Evolutionary conservation across 2,113 vertebrate genomes (phyloP).

Genomic region (Dicrurus megarhynchus): DNA sequence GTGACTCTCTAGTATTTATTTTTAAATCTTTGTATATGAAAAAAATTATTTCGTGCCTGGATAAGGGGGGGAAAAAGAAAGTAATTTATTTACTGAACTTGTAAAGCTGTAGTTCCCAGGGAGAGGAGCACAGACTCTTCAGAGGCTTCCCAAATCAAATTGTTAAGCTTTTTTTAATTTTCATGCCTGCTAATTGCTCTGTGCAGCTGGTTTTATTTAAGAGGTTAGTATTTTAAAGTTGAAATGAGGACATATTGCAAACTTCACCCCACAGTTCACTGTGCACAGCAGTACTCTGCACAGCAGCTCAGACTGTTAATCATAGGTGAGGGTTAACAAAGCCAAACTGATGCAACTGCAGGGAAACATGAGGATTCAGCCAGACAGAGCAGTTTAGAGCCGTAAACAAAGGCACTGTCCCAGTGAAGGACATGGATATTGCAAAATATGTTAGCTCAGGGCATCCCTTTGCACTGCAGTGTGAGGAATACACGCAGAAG

Average conservation of each 20-base stretch:
- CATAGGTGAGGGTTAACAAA: not conserved
- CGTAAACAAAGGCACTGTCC: not conserved
- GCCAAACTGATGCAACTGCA: not conserved
- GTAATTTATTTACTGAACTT: not conserved
- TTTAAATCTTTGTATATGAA: not conserved
- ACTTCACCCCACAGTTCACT: not conserved
- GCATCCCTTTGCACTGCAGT: not conserved
- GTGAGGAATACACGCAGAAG: not conserved
- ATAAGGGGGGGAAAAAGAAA: not conserved
- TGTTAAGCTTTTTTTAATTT: not conserved
- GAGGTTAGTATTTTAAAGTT: conserved; percentile 11
- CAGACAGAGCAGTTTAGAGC: not conserved
- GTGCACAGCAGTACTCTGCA: not conserved
- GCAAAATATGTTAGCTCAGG: not conserved
- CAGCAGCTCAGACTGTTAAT: not conserved
- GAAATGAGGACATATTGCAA: conserved; percentile 19
- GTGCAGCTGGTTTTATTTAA: conserved; percentile 17
- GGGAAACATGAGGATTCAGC: not conserved
- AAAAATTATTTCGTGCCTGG: not conserved
- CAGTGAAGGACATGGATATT: not conserved
- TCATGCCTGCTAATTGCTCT: not conserved
- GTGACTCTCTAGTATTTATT: not conserved
- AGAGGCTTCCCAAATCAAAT: not conserved
- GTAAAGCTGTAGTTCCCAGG: not conserved
- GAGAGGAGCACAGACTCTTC: not conserved